Evolutionary conservation across 2,888 invertebrate genomes (phyloP).

Genomic region (Pseudeuparius sepicola): DNA sequence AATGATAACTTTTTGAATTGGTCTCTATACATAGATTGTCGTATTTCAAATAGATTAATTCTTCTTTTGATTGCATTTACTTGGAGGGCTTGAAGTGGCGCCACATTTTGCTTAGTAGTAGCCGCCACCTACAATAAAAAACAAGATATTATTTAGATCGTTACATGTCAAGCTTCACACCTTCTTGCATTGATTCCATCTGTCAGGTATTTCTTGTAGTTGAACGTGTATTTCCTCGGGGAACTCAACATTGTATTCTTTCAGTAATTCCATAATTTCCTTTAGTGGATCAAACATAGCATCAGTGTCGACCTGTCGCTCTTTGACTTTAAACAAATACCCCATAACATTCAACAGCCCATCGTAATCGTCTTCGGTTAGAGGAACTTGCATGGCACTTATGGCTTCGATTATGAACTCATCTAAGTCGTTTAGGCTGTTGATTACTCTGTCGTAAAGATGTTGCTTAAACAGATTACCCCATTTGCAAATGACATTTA

Average conservation of each 20-base stretch:
- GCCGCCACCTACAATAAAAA: conserved; percentile 46
- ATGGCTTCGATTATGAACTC: conserved; percentile 69
- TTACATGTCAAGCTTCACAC: too few species aligned
- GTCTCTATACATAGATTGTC: conserved; percentile 66
- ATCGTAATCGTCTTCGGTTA: conserved; percentile 78
- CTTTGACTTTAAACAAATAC: conserved; percentile 66
- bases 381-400: conserved; percentile 53
- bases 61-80: conserved; percentile 78
- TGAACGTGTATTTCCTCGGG: conserved; percentile 66
- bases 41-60: conserved; percentile 68
- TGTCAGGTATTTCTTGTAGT: conserved; percentile 73
- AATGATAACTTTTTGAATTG: conserved; percentile 53
- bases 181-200: conserved; percentile 80
- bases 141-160: too few species aligned
- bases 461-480: conserved; percentile 79
- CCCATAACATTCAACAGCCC: conserved; percentile 76
- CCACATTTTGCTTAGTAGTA: conserved; percentile 74
- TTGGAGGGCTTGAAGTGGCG: conserved; percentile 81
- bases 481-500: conserved; percentile 82
- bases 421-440: conserved; percentile 65
- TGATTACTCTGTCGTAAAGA: conserved; percentile 69
- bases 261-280: conserved; percentile 75
- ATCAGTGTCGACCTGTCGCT: conserved; percentile 69
- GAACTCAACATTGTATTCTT: conserved; percentile 79
- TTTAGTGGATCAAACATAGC: conserved; percentile 84